Evolutionary conservation across 2,888 invertebrate genomes (phyloP), one percentile per base, ranked within the genome.

Genomic region (Anoncus sp.): DNA sequence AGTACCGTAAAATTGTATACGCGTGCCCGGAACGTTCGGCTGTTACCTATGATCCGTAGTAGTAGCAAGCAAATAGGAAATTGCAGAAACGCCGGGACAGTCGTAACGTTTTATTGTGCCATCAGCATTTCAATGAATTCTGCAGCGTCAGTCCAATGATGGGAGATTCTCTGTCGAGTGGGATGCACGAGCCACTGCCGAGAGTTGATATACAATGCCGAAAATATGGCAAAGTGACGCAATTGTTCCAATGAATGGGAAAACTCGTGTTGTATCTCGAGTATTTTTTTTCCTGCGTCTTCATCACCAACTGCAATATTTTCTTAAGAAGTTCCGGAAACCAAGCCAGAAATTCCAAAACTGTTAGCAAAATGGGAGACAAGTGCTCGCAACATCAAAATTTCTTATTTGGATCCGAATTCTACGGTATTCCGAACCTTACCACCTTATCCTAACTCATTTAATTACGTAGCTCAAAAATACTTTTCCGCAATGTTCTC

Each of bases 391-490:
- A n/a, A n/a, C n/a, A n/a, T n/a, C n/a, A n/a, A n/a, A n/a, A n/a
- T n/a, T n/a, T n/a, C n/a, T n/a, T n/a, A n/a, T n/a, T n/a, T n/a
- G n/a, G n/a, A n/a, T 31, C 31, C 31, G 7, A 31, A 31, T 31
- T 31, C 7, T 31, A 31, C 3, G 7, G 31, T 40, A 22, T 22
- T 40, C 12, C 57, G 12, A 18, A 47, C 35, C 49, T 22, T n/a
- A 38, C 16, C 35, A 20, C 22, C 65, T 65, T 35, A 35, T 87
- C 82, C 84, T 87, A 85, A 87, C 86, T 87, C 84, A 87, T 88
- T 88, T 87, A 88, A 89, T 89, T 89, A 87, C 84, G 79, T 57
- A 69, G 67, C 82, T 81, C 83, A 83, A 84, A 85, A 5, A 31
- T 31, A 31, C 79, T 75, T 80, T 73, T 75, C 63, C 7, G 47